phyloP scores from a whole-genome alignment of 1,140 invertebrate species.

The Helicoverpa zea region DNA sequence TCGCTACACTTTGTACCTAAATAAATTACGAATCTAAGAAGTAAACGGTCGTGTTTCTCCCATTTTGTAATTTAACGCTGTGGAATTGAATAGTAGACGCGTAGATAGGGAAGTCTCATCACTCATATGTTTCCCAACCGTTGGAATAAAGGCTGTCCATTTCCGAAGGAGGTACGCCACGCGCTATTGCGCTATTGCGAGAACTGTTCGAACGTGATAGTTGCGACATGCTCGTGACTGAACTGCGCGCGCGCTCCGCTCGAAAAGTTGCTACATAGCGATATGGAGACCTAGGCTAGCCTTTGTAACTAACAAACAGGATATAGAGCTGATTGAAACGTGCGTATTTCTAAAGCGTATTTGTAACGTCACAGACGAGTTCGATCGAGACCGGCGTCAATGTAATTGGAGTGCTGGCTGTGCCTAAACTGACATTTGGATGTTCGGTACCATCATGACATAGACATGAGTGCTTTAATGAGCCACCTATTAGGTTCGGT shows the following conservation, averaged over 20 bases:
- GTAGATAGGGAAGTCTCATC: constrained; percentile 8
- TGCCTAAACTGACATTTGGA: constrained; percentile 23
- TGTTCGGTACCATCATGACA: constrained; percentile 15
- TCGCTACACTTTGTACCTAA: constrained; percentile 18
- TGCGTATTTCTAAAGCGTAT: constrained; percentile 17
- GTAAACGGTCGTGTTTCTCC: background rate
- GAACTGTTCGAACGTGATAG: constrained; percentile 56
- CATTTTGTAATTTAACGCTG: constrained; percentile 5
- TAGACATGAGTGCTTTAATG: constrained; percentile 48
- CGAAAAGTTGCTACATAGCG: constrained; percentile 60
- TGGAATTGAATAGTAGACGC: constrained; percentile 37
- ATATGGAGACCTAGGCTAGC: constrained; percentile 49
- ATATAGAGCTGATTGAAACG: constrained; percentile 9
- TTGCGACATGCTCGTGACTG: constrained; percentile 75
- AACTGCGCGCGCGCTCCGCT: constrained; percentile 53
- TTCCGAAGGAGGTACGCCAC: constrained; percentile 59
- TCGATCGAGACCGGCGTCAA: background rate
- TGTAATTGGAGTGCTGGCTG: constrained; percentile 23
- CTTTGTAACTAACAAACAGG: constrained; percentile 35
- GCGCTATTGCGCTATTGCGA: constrained; percentile 65
- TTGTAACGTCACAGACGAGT: constrained; percentile 3
- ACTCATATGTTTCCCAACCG: constrained; percentile 36
- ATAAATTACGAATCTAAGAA: constrained; percentile 34
- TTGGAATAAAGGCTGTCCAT: constrained; percentile 61
- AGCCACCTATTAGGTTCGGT: constrained; percentile 44